Evolutionary conservation across 1,140 invertebrate genomes (phyloP).

Genomic region (Drosophila sp.): DNA sequence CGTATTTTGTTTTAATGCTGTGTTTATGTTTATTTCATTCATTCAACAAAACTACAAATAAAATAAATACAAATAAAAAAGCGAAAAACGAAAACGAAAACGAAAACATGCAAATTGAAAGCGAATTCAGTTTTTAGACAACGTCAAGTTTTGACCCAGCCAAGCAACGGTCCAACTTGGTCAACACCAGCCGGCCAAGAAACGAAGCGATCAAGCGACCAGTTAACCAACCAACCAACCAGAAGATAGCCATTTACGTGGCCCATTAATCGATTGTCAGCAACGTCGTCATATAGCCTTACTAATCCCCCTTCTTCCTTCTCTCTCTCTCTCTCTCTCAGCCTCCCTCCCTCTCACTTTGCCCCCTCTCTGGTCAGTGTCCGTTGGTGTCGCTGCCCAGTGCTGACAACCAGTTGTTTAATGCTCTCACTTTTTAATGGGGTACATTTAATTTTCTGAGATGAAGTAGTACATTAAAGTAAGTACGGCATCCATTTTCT

Average conservation of each 20-base stretch:
- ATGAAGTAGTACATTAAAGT: no score
- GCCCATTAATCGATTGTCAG: conserved; percentile 82
- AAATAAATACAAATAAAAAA: conserved; percentile 36
- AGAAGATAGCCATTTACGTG: conserved; percentile 82
- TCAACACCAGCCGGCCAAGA: conserved; percentile 21
- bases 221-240: conserved; percentile 51
- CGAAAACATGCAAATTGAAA: conserved; percentile 79
- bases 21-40: conserved; percentile 75
- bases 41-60: conserved; percentile 50
- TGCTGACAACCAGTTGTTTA: conserved; percentile 65
- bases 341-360: background rate
- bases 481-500: no score
- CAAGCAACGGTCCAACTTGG: conserved; percentile 37
- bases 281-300: conserved; percentile 65
- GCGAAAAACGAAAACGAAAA: conserved; percentile 50
- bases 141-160: background rate
- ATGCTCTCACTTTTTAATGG: conserved; percentile 21
- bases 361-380: background rate
- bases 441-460: background rate
- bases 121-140: conserved; percentile 66
- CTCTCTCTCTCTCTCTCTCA: background rate
- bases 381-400: conserved; percentile 25
- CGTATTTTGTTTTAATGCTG: conserved; percentile 64
- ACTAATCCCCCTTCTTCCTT: background rate
- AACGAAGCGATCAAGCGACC: conserved; percentile 8